phyloP scores from a whole-genome alignment of 2,888 invertebrate species.

The Agonum fuliginosum region DNA sequence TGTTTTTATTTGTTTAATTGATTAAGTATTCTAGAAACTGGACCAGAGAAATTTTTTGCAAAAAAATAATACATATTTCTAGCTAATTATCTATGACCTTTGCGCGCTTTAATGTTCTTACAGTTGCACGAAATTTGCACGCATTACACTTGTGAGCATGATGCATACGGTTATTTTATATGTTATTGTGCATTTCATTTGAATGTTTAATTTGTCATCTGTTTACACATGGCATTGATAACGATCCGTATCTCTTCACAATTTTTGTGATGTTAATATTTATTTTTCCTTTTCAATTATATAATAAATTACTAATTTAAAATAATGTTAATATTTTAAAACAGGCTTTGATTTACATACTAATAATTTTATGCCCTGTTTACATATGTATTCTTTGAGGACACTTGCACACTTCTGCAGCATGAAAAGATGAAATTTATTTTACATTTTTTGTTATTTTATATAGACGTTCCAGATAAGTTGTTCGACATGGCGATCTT shows the following conservation, averaged over 20 bases:
- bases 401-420: too few relatives aligned
- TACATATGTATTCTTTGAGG: too few relatives aligned
- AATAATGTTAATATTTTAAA: too few relatives aligned
- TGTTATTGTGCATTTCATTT: conserved; percentile 26
- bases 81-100: background rate
- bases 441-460: too few relatives aligned
- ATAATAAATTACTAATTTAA: too few relatives aligned
- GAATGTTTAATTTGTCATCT: conserved; percentile 22
- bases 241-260: background rate
- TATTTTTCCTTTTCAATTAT: too few relatives aligned
- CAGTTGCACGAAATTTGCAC: conserved; percentile 35
- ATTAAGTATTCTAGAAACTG: background rate
- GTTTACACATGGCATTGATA: conserved; percentile 5
- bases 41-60: background rate
- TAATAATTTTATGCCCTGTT: too few relatives aligned
- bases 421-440: too few relatives aligned
- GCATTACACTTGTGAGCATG: conserved; percentile 34
- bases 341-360: too few relatives aligned
- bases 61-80: background rate
- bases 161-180: conserved; percentile 23
- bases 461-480: too few relatives aligned
- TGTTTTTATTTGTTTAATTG: background rate
- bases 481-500: too few relatives aligned
- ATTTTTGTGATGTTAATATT: too few relatives aligned
- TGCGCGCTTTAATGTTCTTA: conserved; percentile 11